phyloP scores from a whole-genome alignment of 2,113 vertebrate species.

The Hyperoodon ampullatus region DNA sequence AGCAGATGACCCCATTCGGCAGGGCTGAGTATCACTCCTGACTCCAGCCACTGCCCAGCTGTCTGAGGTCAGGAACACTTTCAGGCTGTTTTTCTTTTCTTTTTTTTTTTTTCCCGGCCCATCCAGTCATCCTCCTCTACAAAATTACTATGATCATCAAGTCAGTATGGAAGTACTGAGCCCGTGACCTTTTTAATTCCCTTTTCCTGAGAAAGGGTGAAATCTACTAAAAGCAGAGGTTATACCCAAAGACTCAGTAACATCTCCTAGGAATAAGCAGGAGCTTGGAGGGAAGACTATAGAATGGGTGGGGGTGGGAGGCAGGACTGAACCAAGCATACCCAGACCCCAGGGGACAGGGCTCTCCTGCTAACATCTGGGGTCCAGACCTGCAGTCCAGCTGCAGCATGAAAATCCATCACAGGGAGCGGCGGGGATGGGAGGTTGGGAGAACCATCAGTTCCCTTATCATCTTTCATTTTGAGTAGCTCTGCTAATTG shows the following conservation, averaged over 20 bases:
- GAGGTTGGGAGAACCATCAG: neutral
- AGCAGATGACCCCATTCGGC: neutral
- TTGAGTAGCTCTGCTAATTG: neutral
- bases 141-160: neutral
- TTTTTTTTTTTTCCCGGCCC: too few relatives aligned
- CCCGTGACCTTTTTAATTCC: neutral
- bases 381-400: neutral
- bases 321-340: neutral
- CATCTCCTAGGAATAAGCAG: too few relatives aligned
- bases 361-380: fast-evolving
- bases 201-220: neutral
- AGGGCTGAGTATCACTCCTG: too few relatives aligned
- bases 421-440: neutral
- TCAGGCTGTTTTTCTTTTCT: too few relatives aligned
- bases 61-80: neutral
- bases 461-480: neutral
- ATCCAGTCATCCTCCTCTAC: neutral
- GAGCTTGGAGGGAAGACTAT: too few relatives aligned
- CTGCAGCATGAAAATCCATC: neutral
- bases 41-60: neutral
- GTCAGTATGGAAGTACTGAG: neutral
- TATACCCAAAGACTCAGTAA: neutral
- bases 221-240: neutral
- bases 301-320: neutral
- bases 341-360: neutral